These are phyloP conservation scores for Panzeria rudis DNA, from an alignment of 2,888 invertebrate species.

Conservation along the genomic window DNA sequence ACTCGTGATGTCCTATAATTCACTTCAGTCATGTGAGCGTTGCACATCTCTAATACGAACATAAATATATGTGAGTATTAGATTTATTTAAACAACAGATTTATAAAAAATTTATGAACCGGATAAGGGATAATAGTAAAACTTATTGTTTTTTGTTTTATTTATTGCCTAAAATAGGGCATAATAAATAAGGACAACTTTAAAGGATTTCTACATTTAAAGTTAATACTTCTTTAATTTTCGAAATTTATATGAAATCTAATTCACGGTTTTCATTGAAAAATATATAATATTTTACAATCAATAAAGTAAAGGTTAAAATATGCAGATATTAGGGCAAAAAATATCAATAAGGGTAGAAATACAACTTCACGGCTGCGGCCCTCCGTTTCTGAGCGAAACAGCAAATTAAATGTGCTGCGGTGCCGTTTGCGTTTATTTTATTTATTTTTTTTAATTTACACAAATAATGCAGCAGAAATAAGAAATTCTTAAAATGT, in stretches of 20 bases:
- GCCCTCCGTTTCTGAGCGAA: too few species aligned
- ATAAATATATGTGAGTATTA: not conserved
- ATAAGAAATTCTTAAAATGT: too few species aligned
- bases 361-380: too few species aligned
- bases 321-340: too few species aligned
- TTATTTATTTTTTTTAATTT: too few species aligned
- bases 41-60: not conserved
- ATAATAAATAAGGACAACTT: not conserved
- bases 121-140: constrained; percentile 18
- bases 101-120: constrained; percentile 29
- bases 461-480: too few species aligned
- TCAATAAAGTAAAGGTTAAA: too few species aligned
- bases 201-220: not conserved
- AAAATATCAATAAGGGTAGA: too few species aligned
- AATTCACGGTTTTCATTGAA: too few species aligned
- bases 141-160: not conserved
- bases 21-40: not conserved
- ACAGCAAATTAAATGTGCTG: too few species aligned
- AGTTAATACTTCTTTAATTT: not conserved
- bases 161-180: not conserved
- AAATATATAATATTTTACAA: too few species aligned
- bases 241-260: not conserved
- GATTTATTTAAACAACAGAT: constrained; percentile 9
- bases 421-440: too few species aligned
- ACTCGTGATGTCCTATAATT: not conserved